Evolutionary conservation across 2,888 invertebrate genomes (phyloP).

Genomic region (Kryphioiulus occultus): DNA sequence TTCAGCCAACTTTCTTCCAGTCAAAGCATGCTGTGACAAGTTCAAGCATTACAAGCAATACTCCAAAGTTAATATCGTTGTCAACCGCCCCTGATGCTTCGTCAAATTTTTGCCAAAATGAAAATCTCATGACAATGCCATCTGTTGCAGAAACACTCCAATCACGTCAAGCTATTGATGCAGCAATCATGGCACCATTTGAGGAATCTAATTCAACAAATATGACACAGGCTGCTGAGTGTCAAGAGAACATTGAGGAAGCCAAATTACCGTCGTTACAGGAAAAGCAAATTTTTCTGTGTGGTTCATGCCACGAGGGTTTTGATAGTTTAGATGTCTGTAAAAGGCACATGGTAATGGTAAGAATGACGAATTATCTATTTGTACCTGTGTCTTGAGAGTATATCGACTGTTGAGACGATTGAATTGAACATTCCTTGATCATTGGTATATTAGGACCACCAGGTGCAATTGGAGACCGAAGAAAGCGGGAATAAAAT

Average conservation of each 20-base stretch:
- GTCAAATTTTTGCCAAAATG: background rate
- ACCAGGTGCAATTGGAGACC: constrained; percentile 51
- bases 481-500: constrained; percentile 37
- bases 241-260: background rate
- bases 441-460: constrained; percentile 50
- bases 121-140: background rate
- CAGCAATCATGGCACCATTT: background rate
- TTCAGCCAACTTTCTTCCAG: background rate
- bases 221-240: background rate
- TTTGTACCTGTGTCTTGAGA: background rate
- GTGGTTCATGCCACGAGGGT: constrained; percentile 61
- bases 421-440: background rate
- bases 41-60: background rate
- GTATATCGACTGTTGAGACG: background rate
- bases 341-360: constrained; percentile 61
- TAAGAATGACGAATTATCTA: background rate
- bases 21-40: background rate
- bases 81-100: background rate
- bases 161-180: background rate
- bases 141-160: background rate
- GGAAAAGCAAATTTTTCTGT: constrained; percentile 59
- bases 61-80: background rate
- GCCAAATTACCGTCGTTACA: background rate
- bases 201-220: constrained; percentile 14
- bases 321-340: constrained; percentile 61